Base-by-base conservation (phyloP, 2,888 invertebrate genomes). In the Macrophya annulata region DNA sequence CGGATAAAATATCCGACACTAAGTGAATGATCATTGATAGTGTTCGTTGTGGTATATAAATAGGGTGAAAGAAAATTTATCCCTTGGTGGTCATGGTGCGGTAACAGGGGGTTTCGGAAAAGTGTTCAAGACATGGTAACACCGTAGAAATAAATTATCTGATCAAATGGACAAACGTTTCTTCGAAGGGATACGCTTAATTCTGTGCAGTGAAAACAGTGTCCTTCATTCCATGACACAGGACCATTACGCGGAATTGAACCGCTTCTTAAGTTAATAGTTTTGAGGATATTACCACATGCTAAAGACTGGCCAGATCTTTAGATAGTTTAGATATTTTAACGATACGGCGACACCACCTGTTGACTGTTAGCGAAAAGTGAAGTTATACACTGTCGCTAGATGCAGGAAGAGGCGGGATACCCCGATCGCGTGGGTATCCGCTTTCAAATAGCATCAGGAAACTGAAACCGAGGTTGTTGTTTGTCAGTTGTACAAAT, bases 31-130 rank as follows among this genome's bases (percentile, higher is more conserved):
- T 48, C 74, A 15, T 21, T n/a, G 45, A 15, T 4, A 45, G 74
- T 74, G 74, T 25, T 74, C 74, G 74, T 74, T 45, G 40, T n/a
- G 72, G 40, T 40, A 21, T n/a, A 72, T 37, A n/a, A n/a, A n/a
- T n/a, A 37, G 17, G 31, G 31, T 10, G 6, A 25, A 17, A 17
- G 4, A 37, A 15, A 37, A 25, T 37, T 1, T 15, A 1, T 17
- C 68, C 68, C 15, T 37, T 1, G 15, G 31, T 68, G 37, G 37
- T 68, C 68, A 68, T 68, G 68, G 68, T 17, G 68, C 68, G 68
- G 68, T 68, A 68, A 37, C 68, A 68, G 68, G 37, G 37, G 8
- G 68, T 21, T 25, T 1, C 37, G 6, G 9, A 62, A 21, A 21
- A 62, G 62, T 25, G 62, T 62, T 21, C 25, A 21, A 25, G 12